phyloP scores from a whole-genome alignment of 2,888 invertebrate species.

The Spatulosminthurus flaviceps region DNA sequence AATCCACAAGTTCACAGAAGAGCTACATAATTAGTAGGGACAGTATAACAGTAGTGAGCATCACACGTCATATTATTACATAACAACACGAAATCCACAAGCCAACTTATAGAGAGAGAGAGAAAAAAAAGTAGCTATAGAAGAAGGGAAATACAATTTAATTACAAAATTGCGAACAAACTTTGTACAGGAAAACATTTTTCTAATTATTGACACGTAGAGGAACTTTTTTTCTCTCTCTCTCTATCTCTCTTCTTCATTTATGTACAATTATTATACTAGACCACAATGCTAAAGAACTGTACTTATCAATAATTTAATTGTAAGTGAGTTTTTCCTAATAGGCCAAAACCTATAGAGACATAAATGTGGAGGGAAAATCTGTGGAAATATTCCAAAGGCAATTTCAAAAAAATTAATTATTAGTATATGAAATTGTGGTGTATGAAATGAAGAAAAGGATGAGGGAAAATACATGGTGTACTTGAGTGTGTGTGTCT shows the following conservation, averaged over 20 bases:
- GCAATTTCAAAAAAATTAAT: background rate
- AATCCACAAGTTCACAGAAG: no score
- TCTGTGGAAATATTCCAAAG: background rate
- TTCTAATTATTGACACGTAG: conserved; percentile 13
- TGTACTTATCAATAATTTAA: background rate
- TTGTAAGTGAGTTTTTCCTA: background rate
- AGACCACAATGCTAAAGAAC: background rate
- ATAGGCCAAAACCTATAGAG: no score
- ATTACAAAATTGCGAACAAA: conserved; percentile 13
- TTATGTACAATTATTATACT: no score
- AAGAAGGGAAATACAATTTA: conserved; percentile 11
- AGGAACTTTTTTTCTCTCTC: background rate
- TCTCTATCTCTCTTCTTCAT: no score
- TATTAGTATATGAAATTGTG: background rate
- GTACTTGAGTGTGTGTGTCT: background rate
- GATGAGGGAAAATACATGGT: background rate
- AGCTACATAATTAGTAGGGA: no score
- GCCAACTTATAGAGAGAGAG: no score
- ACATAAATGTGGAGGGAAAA: background rate
- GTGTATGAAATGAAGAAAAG: background rate
- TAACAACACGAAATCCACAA: no score
- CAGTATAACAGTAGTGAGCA: no score
- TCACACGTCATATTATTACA: no score
- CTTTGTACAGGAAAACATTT: background rate
- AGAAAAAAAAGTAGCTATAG: no score